Base-by-base conservation (phyloP, 2,113 vertebrate genomes). In the Pardalotus punctatus region DNA sequence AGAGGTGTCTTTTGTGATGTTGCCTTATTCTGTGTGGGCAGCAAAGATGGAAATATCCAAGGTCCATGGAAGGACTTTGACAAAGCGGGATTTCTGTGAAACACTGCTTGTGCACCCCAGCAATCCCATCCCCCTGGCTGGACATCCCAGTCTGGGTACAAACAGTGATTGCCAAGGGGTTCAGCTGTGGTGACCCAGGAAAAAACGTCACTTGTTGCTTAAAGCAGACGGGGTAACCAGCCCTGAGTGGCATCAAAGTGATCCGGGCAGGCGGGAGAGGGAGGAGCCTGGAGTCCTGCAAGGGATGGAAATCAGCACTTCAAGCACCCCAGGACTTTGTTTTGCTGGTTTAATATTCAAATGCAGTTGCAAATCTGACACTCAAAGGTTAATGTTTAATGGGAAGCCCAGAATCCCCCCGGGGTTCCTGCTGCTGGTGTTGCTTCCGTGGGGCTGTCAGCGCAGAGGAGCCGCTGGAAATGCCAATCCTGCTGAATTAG, bases 61-160 rank as follows among this genome's bases (percentile, higher is more conserved):
- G 40, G 14, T 12, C 42, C 11, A 0, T 0, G 4, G 17, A n/a
- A 10, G 21, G 73, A 5, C 31, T 13, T 1, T 2, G 43, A 6
- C 50, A 15, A 0, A 31, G n/a, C 4, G n/a, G 53, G 10, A 8
- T 47, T 21, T 31, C 40, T 66, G 56, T 9, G 28, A 19, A n/a
- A 5, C 0, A 5, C 36, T 47, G 45, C 33, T 25, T 5, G 10
- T 42, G 43, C 25, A 3, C 14, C 72, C 43, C 19, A 8, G 20
- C 19, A 4, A 40, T 33, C 18, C 11, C 66, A 82, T 0, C 20
- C 5, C 6, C 45, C 42, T 0, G 25, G 66, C 43, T 5, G 12
- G 79, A 36, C 56, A 2, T 43, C 21, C 12, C 35, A 16, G 13
- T 3, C 14, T 15, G 36, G 40, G 11, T 21, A 3, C 6, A 10